phyloP scores from a whole-genome alignment of 2,797 vertebrate species.

The Molossus alvarezi region DNA sequence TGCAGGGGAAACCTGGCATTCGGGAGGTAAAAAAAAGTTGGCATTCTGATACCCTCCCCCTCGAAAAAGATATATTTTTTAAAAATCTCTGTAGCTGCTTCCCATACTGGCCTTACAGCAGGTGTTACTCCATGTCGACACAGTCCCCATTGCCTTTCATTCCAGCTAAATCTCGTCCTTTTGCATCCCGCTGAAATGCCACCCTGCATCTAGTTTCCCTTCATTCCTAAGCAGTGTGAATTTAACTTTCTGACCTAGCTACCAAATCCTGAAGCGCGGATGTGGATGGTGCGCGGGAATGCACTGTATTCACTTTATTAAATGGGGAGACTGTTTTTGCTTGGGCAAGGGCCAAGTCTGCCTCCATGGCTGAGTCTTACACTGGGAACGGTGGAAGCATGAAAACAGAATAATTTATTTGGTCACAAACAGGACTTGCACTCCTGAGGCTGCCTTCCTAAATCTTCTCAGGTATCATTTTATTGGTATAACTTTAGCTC shows the following conservation, averaged over 20 bases:
- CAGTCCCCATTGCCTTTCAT: background rate
- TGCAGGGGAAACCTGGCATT: background rate
- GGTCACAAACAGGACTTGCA: background rate
- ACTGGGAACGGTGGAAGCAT: background rate
- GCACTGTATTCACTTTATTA: background rate
- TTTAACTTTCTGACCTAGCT: background rate
- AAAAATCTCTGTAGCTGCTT: background rate
- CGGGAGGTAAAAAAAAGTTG: background rate
- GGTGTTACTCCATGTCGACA: background rate
- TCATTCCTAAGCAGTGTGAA: slow-evolving; percentile 32
- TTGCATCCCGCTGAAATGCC: background rate
- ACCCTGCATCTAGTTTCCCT: background rate
- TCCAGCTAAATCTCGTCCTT: background rate
- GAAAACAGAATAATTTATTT: background rate
- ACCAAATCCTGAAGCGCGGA: background rate
- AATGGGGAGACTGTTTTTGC: background rate
- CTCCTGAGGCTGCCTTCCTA: background rate
- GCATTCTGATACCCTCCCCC: background rate
- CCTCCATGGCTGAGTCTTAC: background rate
- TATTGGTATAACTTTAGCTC: background rate
- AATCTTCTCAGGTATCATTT: slow-evolving; percentile 1
- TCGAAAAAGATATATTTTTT: too few species aligned
- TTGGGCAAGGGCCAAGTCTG: background rate
- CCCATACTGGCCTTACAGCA: background rate
- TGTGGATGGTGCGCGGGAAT: background rate